phyloP scores from a whole-genome alignment of 2,888 invertebrate genomes.

The Rutpela maculata region DNA sequence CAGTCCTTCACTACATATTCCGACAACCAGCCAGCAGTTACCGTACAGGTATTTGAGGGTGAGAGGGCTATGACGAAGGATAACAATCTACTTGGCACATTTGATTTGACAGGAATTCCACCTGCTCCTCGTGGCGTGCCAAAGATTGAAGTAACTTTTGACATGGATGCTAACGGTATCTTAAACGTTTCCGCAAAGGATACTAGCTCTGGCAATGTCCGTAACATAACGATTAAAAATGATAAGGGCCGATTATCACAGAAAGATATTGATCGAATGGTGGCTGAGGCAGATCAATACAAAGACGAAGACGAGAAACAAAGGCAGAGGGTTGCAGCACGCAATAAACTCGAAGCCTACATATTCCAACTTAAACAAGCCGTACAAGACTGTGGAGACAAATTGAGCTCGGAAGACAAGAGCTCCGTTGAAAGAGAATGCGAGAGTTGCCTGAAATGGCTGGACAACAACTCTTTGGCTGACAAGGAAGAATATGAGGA shows the following conservation, averaged over 20 bases:
- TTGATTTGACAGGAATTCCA: conserved; percentile 82
- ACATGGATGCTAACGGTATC: conserved; percentile 85
- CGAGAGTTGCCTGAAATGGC: conserved; percentile 81
- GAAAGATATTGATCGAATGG: conserved; percentile 88
- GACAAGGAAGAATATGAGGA: conserved; percentile 82
- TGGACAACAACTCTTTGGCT: conserved; percentile 80
- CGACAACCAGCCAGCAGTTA: conserved; percentile 81
- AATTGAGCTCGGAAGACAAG: conserved; percentile 76
- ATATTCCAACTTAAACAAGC: conserved; percentile 83
- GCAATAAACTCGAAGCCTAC: conserved; percentile 84
- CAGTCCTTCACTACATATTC: conserved; percentile 81
- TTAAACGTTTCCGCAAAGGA: conserved; percentile 78
- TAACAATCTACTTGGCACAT: conserved; percentile 82
- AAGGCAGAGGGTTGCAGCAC: conserved; percentile 79
- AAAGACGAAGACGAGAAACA: conserved; percentile 84
- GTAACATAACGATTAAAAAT: conserved; percentile 88
- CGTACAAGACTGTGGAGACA: conserved; percentile 79
- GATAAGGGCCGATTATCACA: conserved; percentile 88
- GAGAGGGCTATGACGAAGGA: conserved; percentile 89
- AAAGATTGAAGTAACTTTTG: conserved; percentile 83
- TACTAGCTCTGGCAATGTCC: conserved; percentile 79
- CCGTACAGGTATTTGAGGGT: conserved; percentile 80
- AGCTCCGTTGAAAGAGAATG: conserved; percentile 74
- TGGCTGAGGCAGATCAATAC: conserved; percentile 84
- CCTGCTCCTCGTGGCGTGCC: conserved; percentile 83